Base-by-base conservation (phyloP, 1,140 invertebrate species). In the Intoshia linei region DNA sequence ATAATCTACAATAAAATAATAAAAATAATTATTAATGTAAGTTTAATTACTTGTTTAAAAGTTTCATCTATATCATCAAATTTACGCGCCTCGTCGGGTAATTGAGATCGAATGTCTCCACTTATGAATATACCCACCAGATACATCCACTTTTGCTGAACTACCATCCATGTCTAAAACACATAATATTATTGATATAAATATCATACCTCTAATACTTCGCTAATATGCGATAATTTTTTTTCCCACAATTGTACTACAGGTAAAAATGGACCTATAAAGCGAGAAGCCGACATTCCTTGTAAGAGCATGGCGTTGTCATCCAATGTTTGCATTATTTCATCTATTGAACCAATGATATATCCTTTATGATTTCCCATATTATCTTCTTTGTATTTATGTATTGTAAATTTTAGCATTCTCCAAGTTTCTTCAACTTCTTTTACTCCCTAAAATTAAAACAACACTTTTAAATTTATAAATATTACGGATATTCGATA, bases 91-190 rank as follows among this genome's bases (percentile, higher is more conserved):
- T 78, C 74, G 14, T 77, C 72, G 0, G 74, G 74, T 34, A 83
- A 52, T 47, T 81, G 74, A 1, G 63, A 48, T 35, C 74, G 61
- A 38, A 83, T 78, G 49, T 81, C 74, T 11, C 71, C 72, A 1
- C 72, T 72, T 4, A 77, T 67, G 49, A 81, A 83, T 30, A 83
- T 78, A 0, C 74, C 74, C 50, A 79, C 76, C 37, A 83, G 57
- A 48, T 79, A 76, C 39, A 81, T 60, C 76, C 76, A 83, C 51
- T 75, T 78, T 40, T 67, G 61, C 48, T 81, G 76, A 3, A 74
- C 67, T 2, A 68, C 59, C 47, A 74, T 58, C 76, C 76, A 81
- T 33, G 70, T 66, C 56, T 57, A 37, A 2, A 18, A 34, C 10
- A 11, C 10, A 10, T 7, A 10, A 15, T 10, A 33, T 33, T 7